These are phyloP conservation scores for Drosophila aff. DNA, from an alignment of 1,140 invertebrate genomes.

Conservation along the genomic window DNA sequence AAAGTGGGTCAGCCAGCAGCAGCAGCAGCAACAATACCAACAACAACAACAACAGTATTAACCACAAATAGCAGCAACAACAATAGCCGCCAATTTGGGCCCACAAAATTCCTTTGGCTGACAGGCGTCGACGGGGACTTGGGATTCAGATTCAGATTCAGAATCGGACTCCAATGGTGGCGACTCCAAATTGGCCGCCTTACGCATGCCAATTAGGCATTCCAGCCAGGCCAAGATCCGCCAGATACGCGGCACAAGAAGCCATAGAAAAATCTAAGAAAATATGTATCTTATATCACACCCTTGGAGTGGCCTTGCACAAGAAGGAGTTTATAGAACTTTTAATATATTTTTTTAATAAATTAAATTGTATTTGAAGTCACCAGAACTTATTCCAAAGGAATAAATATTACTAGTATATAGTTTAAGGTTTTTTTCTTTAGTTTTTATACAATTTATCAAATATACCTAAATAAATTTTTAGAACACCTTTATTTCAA, in stretches of 20 bases:
- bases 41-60: slow-evolving; percentile 17
- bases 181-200: slow-evolving; percentile 52
- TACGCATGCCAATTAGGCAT: slow-evolving; percentile 75
- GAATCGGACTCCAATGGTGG: slow-evolving; percentile 25
- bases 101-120: slow-evolving; percentile 73
- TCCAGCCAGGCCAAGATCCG: slow-evolving; percentile 16
- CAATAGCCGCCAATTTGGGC: slow-evolving; percentile 80
- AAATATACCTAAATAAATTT: background rate
- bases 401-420: too few relatives aligned
- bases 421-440: too few relatives aligned
- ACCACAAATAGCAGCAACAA: slow-evolving; percentile 33
- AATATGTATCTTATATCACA: background rate
- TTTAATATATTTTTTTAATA: background rate
- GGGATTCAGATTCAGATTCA: slow-evolving; percentile 39
- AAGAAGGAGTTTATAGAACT: background rate
- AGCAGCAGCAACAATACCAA: slow-evolving; percentile 39
- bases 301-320: background rate
- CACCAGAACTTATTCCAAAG: background rate
- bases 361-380: background rate
- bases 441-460: too few relatives aligned
- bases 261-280: background rate
- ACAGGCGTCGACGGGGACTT: slow-evolving; percentile 66
- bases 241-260: background rate
- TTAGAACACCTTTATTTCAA: background rate
- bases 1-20: slow-evolving; percentile 69